phyloP scores from a whole-genome alignment of 2,113 vertebrate species.

The Brienomyrus longianalis region DNA sequence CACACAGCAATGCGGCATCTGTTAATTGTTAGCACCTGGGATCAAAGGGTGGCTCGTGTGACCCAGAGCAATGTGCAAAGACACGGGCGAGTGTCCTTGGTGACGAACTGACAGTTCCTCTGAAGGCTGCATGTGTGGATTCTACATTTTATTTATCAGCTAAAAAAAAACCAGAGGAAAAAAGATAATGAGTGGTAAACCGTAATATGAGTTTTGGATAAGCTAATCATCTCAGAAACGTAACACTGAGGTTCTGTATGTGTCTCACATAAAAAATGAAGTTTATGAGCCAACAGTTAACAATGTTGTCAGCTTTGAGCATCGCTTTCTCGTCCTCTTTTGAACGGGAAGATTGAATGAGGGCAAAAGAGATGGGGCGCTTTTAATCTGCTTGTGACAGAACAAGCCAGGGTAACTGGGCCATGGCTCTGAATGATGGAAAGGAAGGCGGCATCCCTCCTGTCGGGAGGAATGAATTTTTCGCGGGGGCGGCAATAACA shows the following conservation, averaged over 20 bases:
- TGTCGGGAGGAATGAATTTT: not conserved
- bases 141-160: not conserved
- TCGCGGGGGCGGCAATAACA: not conserved
- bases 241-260: not conserved
- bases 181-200: not conserved
- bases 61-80: not conserved
- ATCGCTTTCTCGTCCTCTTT: not conserved
- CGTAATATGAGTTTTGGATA: not conserved
- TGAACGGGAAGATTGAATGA: not conserved
- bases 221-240: not conserved
- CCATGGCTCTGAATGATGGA: not conserved
- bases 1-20: not conserved
- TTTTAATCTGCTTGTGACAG: not conserved
- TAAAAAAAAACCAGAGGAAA: not conserved
- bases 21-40: conserved; percentile 25
- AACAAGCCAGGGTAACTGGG: not conserved
- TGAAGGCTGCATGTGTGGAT: not conserved
- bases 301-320: not conserved
- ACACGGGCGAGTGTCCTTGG: not conserved
- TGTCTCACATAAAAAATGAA: not conserved
- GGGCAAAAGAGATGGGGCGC: not conserved
- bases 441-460: not conserved
- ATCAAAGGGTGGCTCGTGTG: conserved; percentile 10
- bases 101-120: not conserved
- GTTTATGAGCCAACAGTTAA: not conserved